Evolutionary conservation across 2,113 vertebrate species (phyloP), one percentile per base, ranked within the genome.

Genomic region (Hippopotamus amphibius): DNA sequence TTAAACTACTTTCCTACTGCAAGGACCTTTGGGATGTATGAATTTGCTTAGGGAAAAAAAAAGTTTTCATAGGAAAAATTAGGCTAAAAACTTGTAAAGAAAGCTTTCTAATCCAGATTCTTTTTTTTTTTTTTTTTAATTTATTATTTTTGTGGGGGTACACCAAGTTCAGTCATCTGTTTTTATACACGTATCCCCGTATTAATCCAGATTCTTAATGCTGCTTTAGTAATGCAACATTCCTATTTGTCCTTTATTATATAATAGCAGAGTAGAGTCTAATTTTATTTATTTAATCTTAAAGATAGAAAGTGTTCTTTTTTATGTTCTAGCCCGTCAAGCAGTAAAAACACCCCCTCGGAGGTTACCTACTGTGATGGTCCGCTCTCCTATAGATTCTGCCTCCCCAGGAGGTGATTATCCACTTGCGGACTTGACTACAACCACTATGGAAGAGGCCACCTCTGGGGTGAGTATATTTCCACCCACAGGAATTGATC

Each of bases 321-420:
- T 53, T 24, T 74, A 76, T 90, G 46, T 98, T 97, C 3, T 98
- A 99, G 99, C 99, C 98, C 99, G 99, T 59, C 99, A 99, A 98
- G 99, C 99, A 74, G 98, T 99, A 95, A 99, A 99, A 98, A 99
- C 99, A 98, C 99, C 99, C 0, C 99, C 99, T 2, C 99, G 99
- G 93, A 99, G 99, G 65, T 97, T 99, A 46, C 99, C 99, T 0
- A 99, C 99, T 83, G 99, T 99, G 84, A 99, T 99, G 76, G 99
- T 99, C 37, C 99, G 99, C 28, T 99, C 99, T 76, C 99, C 99
- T 28, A 98, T 99, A 96, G 99, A 99, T 86, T 98, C 99, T 85
- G 99, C 99, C 90, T 99, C 99, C n/a, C 99, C 99, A 3, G 98
- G 99, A 87, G 97, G 99, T 98, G 99, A 99, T 33, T 99, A 99